Percentiles rank a stretch among this genome's conserved stretches.
These are phyloP conservation scores for Falco peregrinus DNA, from an alignment of 2,797 vertebrate species.

Conservation along the genomic window DNA sequence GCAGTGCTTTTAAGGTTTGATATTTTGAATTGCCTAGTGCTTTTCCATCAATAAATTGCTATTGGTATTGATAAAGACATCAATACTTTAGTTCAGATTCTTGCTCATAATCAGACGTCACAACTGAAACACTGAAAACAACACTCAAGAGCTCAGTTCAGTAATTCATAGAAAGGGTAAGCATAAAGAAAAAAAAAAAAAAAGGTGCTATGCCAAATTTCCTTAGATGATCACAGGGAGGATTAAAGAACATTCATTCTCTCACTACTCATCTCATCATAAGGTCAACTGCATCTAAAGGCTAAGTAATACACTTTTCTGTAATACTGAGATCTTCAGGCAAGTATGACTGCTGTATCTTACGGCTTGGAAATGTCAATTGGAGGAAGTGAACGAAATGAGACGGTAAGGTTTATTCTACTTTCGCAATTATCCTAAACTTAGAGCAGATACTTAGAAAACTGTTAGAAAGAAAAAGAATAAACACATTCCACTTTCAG, in stretches of 20 bases:
- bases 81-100: neutral
- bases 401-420: neutral
- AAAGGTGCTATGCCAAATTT: neutral
- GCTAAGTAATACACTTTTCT: neutral
- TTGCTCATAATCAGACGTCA: neutral
- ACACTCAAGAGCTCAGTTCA: neutral
- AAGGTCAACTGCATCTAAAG: constrained; percentile 21
- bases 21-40: neutral
- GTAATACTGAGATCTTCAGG: neutral
- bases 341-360: neutral
- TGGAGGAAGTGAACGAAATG: neutral
- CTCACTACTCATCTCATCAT: neutral
- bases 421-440: neutral
- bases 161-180: neutral
- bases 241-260: constrained; percentile 20
- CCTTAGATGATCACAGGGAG: neutral
- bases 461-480: neutral
- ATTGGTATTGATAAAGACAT: neutral
- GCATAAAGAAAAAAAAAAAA: neutral
- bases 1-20: neutral
- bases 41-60: neutral
- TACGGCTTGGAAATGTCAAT: neutral
- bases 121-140: neutral
- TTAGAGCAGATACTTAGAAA: neutral
- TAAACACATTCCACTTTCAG: neutral